A percentile compares a stretch with the other conserved stretches of the same genome.
Evolutionary conservation across 2,797 vertebrate species (phyloP).

Genomic region (Macropodus opercularis): DNA sequence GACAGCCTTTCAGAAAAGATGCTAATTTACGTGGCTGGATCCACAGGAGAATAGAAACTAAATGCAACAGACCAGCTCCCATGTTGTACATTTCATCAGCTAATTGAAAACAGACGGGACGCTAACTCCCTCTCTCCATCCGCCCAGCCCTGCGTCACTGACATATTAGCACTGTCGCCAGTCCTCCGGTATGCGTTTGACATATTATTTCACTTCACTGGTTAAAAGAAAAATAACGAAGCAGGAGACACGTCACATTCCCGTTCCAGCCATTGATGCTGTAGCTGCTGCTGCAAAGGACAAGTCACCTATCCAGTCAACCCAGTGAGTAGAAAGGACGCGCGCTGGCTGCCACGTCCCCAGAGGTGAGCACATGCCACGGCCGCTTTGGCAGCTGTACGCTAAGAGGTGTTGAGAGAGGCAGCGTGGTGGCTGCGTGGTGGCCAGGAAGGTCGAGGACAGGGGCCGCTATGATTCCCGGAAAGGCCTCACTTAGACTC

Average conservation of each 20-base stretch:
- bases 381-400: slow-evolving; percentile 68
- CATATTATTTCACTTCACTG: slow-evolving; percentile 57
- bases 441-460: slow-evolving; percentile 55
- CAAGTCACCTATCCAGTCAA: slow-evolving; percentile 53
- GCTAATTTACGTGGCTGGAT: slow-evolving; percentile 49
- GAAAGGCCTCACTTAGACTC: slow-evolving; percentile 72
- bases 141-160: slow-evolving; percentile 55
- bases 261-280: slow-evolving; percentile 27
- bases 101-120: slow-evolving; percentile 83
- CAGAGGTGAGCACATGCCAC: slow-evolving; percentile 71
- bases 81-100: slow-evolving; percentile 73
- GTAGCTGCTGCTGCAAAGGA: slow-evolving; percentile 47
- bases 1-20: slow-evolving; percentile 35
- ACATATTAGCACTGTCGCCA: slow-evolving; percentile 70
- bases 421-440: slow-evolving; percentile 54
- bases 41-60: slow-evolving; percentile 46
- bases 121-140: slow-evolving; percentile 69
- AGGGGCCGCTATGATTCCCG: slow-evolving; percentile 64
- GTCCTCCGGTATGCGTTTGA: slow-evolving; percentile 65
- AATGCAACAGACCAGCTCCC: slow-evolving; percentile 70
- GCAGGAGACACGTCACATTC: slow-evolving; percentile 31
- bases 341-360: slow-evolving; percentile 58
- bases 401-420: slow-evolving; percentile 68
- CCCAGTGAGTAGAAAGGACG: slow-evolving; percentile 57
- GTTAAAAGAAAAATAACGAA: slow-evolving; percentile 61